These are phyloP conservation scores for Nebria salina DNA, from an alignment of 2,888 invertebrate genomes.

Conservation along the genomic window DNA sequence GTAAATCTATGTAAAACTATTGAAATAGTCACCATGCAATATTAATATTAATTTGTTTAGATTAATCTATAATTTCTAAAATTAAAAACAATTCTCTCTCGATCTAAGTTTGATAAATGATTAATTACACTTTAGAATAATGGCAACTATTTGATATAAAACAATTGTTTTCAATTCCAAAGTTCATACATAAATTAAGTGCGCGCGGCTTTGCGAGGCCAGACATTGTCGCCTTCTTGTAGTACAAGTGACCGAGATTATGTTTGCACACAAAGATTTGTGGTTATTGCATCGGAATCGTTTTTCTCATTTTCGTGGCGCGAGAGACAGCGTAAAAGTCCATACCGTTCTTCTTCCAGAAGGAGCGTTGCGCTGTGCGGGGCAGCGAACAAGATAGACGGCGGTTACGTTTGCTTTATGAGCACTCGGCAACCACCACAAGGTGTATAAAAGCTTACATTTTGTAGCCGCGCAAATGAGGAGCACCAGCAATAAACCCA, in stretches of 20 bases:
- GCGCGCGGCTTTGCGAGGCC: neutral
- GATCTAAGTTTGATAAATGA: neutral
- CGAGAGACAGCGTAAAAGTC: conserved; percentile 26
- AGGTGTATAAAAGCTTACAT: conserved; percentile 55
- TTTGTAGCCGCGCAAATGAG: conserved; percentile 54
- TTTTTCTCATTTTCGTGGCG: conserved; percentile 44
- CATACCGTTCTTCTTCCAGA: conserved; percentile 3
- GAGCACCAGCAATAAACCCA: conserved; percentile 60
- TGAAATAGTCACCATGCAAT: no score
- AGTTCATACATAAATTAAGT: neutral
- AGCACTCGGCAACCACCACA: conserved; percentile 51
- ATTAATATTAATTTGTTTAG: no score
- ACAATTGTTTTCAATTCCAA: neutral
- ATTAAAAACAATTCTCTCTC: neutral
- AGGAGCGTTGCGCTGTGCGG: neutral
- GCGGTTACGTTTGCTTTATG: conserved; percentile 50
- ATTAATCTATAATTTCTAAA: no score
- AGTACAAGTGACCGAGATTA: conserved; percentile 1
- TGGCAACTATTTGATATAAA: neutral
- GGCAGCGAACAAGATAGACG: conserved; percentile 16
- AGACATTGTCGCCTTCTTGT: neutral
- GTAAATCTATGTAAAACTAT: no score
- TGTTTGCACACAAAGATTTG: conserved; percentile 30
- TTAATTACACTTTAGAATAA: neutral
- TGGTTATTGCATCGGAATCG: conserved; percentile 44